Percentiles rank a stretch among this genome's conserved stretches.
phyloP scores from a whole-genome alignment of 2,888 invertebrate species.

The Torymus tubicola region DNA sequence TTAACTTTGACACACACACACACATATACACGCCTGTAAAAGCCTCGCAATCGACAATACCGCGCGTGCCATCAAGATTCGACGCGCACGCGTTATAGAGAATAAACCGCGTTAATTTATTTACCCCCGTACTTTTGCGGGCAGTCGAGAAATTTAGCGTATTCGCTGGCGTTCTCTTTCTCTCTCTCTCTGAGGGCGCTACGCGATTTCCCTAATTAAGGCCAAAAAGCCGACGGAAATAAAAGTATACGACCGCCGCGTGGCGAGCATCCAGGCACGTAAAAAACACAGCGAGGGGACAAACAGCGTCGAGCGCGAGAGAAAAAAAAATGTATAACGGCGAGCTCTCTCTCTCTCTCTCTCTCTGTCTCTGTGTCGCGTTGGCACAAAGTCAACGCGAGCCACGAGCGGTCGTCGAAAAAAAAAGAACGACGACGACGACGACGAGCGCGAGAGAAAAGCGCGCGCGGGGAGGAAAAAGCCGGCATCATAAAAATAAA shows the following conservation, averaged over 20 bases:
- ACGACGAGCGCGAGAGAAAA: not conserved
- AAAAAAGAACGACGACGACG: not conserved
- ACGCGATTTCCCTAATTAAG: slow-evolving; percentile 49
- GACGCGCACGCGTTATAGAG: slow-evolving; percentile 2
- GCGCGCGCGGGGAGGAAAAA: slow-evolving; percentile 3
- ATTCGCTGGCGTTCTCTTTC: not conserved
- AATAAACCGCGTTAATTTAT: slow-evolving; percentile 11
- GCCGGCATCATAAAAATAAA: slow-evolving; percentile 53
- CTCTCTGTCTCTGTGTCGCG: not conserved
- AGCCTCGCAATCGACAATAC: not conserved
- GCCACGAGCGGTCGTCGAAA: not conserved
- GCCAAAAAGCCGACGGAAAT: not conserved
- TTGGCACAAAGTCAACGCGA: slow-evolving; percentile 36
- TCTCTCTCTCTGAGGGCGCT: too few species aligned
- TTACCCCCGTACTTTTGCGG: slow-evolving; percentile 2
- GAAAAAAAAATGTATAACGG: not conserved
- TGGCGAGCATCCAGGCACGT: not conserved
- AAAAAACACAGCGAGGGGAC: not conserved
- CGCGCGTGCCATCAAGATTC: slow-evolving; percentile 23
- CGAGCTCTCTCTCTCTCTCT: not conserved
- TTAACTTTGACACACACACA: too few species aligned
- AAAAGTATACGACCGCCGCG: not conserved
- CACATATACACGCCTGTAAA: not conserved
- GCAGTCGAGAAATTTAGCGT: not conserved
- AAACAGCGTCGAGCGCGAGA: slow-evolving; percentile 3